phyloP scores from a whole-genome alignment of 1,140 invertebrate genomes.

The Microplitis demolitor region DNA sequence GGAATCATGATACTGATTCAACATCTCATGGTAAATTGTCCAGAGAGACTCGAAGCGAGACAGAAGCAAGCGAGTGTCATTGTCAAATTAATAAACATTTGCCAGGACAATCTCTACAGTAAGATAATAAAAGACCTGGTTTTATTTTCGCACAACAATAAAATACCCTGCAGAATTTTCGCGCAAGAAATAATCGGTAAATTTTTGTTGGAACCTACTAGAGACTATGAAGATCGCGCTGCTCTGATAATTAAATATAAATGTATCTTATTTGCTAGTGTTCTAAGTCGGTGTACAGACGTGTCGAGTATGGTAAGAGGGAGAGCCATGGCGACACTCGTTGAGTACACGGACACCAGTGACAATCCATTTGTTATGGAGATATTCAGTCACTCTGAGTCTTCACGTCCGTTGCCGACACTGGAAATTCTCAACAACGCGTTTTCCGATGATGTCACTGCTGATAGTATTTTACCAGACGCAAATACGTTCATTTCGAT shows the following conservation, averaged over 20 bases:
- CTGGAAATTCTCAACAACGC: conserved; percentile 37
- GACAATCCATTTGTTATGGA: conserved; percentile 52
- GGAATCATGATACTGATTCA: conserved; percentile 64
- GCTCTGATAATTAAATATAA: conserved; percentile 40
- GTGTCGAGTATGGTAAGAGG: conserved; percentile 64
- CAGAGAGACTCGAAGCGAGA: conserved; percentile 66
- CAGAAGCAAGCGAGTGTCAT: conserved; percentile 62
- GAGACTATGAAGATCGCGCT: conserved; percentile 11
- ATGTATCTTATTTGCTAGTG: conserved; percentile 59
- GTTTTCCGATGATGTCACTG: conserved; percentile 29
- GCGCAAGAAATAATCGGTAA: conserved; percentile 65
- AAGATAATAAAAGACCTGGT: conserved; percentile 61
- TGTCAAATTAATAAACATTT: conserved; percentile 58
- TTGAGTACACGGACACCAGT: conserved; percentile 57
- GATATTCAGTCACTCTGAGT: conserved; percentile 49
- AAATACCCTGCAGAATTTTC: conserved; percentile 62
- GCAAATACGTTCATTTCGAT: conserved; percentile 53
- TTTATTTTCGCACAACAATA: conserved; percentile 59
- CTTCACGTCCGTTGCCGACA: conserved; percentile 39
- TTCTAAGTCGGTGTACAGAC: conserved; percentile 64
- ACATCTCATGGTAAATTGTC: conserved; percentile 64
- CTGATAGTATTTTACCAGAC: conserved; percentile 50
- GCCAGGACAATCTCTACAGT: conserved; percentile 39
- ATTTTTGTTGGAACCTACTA: conserved; percentile 51
- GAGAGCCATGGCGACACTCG: conserved; percentile 64